A percentile compares a stretch with the other conserved stretches of the same genome.
Conservation (phyloP, 2,888 invertebrate genomes). For the Melipona beecheii region DNA sequence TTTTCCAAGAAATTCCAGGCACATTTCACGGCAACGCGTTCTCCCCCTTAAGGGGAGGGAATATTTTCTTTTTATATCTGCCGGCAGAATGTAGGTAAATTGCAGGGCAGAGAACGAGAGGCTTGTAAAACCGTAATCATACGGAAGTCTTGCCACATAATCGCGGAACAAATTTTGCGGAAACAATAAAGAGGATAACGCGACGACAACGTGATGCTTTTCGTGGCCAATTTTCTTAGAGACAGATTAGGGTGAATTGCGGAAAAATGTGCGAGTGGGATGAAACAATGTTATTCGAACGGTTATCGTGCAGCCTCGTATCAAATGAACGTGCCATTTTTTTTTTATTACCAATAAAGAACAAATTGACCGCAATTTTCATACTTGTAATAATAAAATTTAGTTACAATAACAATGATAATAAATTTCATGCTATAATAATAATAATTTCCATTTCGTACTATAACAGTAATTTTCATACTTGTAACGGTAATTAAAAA, state of each 20-base stretch:
- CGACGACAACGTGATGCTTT: constrained; percentile 4
- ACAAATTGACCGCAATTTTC: background rate
- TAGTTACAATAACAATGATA: background rate
- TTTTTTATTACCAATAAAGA: background rate
- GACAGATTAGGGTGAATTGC: constrained; percentile 6
- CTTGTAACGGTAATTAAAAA: no score
- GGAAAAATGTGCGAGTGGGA: background rate
- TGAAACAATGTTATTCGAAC: background rate
- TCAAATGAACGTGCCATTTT: background rate
- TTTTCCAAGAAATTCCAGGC: background rate
- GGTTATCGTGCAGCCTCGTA: background rate
- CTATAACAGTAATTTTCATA: no score
- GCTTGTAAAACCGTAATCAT: constrained; percentile 49
- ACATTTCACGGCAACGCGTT: background rate
- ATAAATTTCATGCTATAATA: no score
- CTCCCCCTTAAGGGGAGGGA: constrained; percentile 14
- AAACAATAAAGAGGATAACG: constrained; percentile 26
- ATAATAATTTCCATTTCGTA: no score
- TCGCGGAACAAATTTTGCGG: constrained; percentile 29
- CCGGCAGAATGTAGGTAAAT: constrained; percentile 35
- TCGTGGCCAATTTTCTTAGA: constrained; percentile 21
- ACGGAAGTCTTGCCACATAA: constrained; percentile 46
- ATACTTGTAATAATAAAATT: background rate
- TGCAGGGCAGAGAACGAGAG: constrained; percentile 20
- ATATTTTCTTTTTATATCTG: constrained; percentile 35